A percentile compares a stretch with the other conserved stretches of the same genome.
Evolutionary conservation across 2,797 vertebrate species (phyloP).

Genomic region (Peromyscus nudipes): DNA sequence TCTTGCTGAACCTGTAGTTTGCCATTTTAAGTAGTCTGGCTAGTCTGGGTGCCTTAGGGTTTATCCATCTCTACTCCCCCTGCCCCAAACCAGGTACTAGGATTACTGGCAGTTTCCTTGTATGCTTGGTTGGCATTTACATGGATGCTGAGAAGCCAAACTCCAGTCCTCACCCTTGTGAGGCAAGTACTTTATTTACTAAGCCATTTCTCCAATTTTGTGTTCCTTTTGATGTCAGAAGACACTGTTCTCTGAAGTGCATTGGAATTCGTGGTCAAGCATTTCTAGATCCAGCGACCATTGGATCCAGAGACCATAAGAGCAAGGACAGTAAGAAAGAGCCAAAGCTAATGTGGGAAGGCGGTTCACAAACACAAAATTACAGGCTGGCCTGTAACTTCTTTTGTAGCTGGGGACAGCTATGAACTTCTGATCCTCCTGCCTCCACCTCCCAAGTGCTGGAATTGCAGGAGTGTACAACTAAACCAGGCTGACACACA

Average conservation of each 20-base stretch:
- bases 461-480: neutral
- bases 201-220: neutral
- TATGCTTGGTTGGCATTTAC: neutral
- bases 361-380: too few species aligned
- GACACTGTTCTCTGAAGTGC: neutral
- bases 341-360: neutral
- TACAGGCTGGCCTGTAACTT: neutral
- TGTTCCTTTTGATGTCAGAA: neutral
- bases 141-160: neutral
- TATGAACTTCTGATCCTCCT: neutral
- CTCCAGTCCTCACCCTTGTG: neutral
- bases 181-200: neutral
- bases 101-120: neutral
- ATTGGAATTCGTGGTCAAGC: neutral
- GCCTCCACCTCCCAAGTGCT: neutral
- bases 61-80: neutral
- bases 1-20: neutral
- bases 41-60: neutral
- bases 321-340: neutral
- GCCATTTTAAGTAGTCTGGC: neutral
- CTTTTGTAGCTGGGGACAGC: neutral
- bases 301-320: neutral
- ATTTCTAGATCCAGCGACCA: neutral
- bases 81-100: neutral
- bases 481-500: neutral